These are phyloP conservation scores for Nebria salina DNA, from an alignment of 2,888 invertebrate species.

Conservation along the genomic window DNA sequence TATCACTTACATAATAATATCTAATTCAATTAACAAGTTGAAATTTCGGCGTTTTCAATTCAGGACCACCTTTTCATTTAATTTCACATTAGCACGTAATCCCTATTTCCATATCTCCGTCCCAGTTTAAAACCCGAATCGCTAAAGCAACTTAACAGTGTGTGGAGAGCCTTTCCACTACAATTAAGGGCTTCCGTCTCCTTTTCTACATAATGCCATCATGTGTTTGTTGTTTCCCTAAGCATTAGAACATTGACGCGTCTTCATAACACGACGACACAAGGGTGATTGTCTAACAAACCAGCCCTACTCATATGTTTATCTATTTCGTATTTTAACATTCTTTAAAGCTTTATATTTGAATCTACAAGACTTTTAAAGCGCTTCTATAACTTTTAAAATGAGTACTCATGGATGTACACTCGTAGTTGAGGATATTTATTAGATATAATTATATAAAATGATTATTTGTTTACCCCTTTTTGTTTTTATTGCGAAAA, in stretches of 20 bases:
- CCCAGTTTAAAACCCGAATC: conserved; percentile 11
- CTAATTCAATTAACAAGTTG: no score
- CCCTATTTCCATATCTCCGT: conserved; percentile 31
- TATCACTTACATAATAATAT: no score
- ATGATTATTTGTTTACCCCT: no score
- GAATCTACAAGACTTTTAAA: no score
- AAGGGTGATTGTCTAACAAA: neutral
- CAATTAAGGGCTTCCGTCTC: neutral
- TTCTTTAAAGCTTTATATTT: no score
- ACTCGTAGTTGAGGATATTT: no score
- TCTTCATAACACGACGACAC: neutral
- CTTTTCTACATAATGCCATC: neutral
- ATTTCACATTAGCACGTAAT: conserved; percentile 40
- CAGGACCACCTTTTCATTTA: conserved; percentile 24
- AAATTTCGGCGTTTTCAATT: neutral
- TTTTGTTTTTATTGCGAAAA: no score
- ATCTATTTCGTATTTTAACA: no score
- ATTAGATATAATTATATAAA: no score
- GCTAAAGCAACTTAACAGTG: conserved; percentile 6
- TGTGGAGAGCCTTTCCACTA: neutral
- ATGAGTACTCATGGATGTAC: no score
- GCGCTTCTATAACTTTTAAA: no score
- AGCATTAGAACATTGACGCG: neutral
- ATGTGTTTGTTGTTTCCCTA: neutral
- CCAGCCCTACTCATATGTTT: neutral